Percentiles rank a stretch among this genome's conserved stretches.
Evolutionary conservation across 2,797 vertebrate species (phyloP).

Genomic region (Phrynocephalus vlangalii): DNA sequence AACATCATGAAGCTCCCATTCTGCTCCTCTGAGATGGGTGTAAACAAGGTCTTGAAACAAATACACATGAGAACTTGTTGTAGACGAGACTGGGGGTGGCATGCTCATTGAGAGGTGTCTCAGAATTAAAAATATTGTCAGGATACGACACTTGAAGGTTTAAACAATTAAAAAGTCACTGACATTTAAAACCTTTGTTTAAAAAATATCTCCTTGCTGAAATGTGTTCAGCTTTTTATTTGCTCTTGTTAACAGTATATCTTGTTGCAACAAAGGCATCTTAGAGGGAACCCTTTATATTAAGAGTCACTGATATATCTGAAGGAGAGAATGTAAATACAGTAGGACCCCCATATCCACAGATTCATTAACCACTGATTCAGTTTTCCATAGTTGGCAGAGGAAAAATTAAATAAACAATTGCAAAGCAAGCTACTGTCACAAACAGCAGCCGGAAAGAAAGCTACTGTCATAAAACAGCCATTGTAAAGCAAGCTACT

Average conservation of each 20-base stretch:
- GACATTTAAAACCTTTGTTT: conserved; percentile 50
- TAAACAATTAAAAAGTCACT: conserved; percentile 54
- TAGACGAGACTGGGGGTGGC: conserved; percentile 45
- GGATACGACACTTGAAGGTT: conserved; percentile 52
- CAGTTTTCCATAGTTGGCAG: too few relatives aligned
- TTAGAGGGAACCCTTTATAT: conserved; percentile 10
- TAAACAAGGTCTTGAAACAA: conserved; percentile 63
- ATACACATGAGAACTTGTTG: conserved; percentile 52
- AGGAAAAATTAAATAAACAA: too few relatives aligned
- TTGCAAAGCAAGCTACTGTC: too few relatives aligned
- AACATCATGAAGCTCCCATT: conserved; percentile 59
- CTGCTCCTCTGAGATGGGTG: conserved; percentile 49
- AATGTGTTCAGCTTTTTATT: conserved; percentile 41
- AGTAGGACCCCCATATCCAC: not conserved
- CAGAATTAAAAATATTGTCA: not conserved
- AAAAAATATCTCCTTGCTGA: conserved; percentile 47
- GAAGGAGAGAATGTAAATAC: conserved; percentile 28
- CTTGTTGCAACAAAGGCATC: conserved; percentile 30
- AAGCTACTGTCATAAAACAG: too few relatives aligned
- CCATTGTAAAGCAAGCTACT: too few relatives aligned
- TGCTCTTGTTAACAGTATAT: conserved; percentile 11
- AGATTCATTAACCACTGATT: too few relatives aligned
- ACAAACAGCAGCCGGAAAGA: too few relatives aligned
- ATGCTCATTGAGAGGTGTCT: conserved; percentile 47
- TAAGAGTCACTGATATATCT: not conserved